Base-by-base conservation (phyloP, 2,113 vertebrate genomes). In the Rana temporaria region DNA sequence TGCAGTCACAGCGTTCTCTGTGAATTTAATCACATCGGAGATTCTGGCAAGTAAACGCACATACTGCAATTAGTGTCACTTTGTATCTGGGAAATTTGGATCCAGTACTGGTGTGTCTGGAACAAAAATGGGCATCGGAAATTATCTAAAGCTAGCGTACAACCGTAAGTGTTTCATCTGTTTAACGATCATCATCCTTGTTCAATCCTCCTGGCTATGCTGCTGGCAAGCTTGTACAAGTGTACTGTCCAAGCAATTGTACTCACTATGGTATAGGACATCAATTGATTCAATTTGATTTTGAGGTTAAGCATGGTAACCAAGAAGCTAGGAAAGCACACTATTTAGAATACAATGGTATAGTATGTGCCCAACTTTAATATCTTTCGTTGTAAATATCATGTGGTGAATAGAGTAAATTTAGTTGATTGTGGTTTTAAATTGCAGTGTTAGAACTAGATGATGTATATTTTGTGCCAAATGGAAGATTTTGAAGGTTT, bases 151-250 rank as follows among this genome's bases (percentile, higher is more conserved):
- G 71, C 81, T 60, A 62, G 71, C 76, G 72, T 76, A 83, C 81
- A 76, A 83, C 52, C 52, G 38, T 71, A 76, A 72, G 81, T 83
- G 81, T 83, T 83, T 83, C 71, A 68, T 83, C 81, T 83, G 81
- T 83, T 83, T 76, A 76, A 83, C 81, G 68, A 76, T 83, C 81
- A 83, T 83, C 81, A 68, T 76, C 64, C 81, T 76, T 53, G 81
- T 76, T 83, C 65, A 83, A 83, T 83, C 72, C 71, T 75, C 72
- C 64, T 62, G 81, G 81, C 81, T 76, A 60, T 66, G 63, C 55
- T 68, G 24, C 76, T 83, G 81, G 81, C 81, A 83, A 83, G 71
- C 71, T 30, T 67, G 53, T 60, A 30, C 48, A 52, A 66, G 56
- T 65, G 16, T 68, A 24, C 72, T 48, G n/a, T 76, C 63, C 81